phyloP scores from a whole-genome alignment of 1,140 invertebrate species.

The Cotesia glomerata region DNA sequence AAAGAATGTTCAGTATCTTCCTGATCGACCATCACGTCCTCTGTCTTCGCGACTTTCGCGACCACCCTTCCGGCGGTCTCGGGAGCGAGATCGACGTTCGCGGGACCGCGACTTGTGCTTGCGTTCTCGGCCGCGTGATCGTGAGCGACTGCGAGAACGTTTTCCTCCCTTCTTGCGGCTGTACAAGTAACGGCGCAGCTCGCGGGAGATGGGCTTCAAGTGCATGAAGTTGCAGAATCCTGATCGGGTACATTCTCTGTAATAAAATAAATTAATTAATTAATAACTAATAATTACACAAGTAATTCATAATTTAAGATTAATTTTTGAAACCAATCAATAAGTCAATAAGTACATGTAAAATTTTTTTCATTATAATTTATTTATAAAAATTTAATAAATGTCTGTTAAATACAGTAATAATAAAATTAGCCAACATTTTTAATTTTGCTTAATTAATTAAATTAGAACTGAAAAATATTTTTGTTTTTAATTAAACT shows the following conservation, averaged over 20 bases:
- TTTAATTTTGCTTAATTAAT: too few species aligned
- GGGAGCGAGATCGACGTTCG: constrained; percentile 57
- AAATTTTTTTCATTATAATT: too few species aligned
- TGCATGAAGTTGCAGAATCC: constrained; percentile 99
- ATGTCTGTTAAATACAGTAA: too few species aligned
- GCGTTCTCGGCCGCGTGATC: constrained; percentile 49
- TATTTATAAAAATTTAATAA: too few species aligned
- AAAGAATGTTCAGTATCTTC: constrained; percentile 52
- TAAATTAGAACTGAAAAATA: too few species aligned
- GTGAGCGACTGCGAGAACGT: constrained; percentile 58
- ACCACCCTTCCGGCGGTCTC: constrained; percentile 44
- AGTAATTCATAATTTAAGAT: background rate
- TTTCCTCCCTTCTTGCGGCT: constrained; percentile 59
- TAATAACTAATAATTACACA: background rate
- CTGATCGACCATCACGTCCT: constrained; percentile 61
- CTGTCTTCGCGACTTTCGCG: constrained; percentile 46
- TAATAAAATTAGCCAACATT: too few species aligned
- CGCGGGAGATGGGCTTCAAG: constrained; percentile 95
- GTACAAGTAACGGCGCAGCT: constrained; percentile 78
- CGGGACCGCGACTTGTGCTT: constrained; percentile 60
- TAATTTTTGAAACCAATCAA: too few species aligned
- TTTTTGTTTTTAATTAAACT: too few species aligned
- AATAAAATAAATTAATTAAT: constrained; percentile 38
- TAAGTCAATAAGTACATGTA: too few species aligned
- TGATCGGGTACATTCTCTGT: constrained; percentile 91